Base-by-base conservation (phyloP, 1,140 invertebrate genomes). In the Cepaea nemoralis region DNA sequence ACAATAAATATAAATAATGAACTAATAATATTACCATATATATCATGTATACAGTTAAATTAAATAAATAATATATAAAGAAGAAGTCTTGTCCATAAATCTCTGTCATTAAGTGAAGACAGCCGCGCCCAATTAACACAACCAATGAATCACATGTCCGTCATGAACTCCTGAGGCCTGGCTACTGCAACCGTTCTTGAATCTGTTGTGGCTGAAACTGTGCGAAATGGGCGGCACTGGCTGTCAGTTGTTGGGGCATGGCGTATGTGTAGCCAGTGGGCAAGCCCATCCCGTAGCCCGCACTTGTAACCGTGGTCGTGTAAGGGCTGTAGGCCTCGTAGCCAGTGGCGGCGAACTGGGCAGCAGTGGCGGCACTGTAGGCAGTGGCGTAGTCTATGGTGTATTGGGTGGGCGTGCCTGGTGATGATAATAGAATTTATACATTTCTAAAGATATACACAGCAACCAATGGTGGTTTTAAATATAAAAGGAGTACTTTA, bases 161-260 rank as follows among this genome's bases (percentile, higher is more conserved):
- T 63, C 33, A 31, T 63, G n/a, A 22, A 63, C 27, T 6, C 27
- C 27, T 10, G 42, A 19, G 8, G 8, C 42, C 19, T 8, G 1
- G 2, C 31, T 82, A 87, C 84, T 88, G 84, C 82, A 88, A 82
- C 37, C 88, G 78, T 50, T 88, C 88, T 78, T 87, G 88, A 19
- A 88, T 87, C 77, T 87, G 88, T 74, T 87, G 87, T 37, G 86
- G 82, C 69, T 88, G 88, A 80, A 83, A 88, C 70, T 86, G 84
- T 27, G 85, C 83, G 63, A 84, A 84, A 75, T 86, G 83, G 42
- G 85, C 80, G 10, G 86, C 83, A 16, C 82, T 85, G 24, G 84
- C 79, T 0, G 87, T 84, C 12, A 84, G 83, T 55, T 85, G 85
- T 31, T 86, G 86, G 31, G 86, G 83, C 42, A 87, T 82, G 81